Evolutionary conservation across 1,140 invertebrate species (phyloP).

Genomic region (Ganaspis sp.): DNA sequence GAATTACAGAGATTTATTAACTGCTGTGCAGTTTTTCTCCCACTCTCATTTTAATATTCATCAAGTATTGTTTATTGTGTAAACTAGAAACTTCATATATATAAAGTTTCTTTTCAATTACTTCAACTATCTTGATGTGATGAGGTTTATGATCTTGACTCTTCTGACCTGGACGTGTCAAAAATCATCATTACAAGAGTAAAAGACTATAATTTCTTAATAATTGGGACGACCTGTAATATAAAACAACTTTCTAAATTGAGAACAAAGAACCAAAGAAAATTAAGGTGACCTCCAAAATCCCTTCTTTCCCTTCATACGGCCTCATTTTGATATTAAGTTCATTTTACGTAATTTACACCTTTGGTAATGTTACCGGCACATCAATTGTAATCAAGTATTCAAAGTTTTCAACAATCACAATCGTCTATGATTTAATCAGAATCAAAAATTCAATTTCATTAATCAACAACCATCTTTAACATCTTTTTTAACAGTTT

Average conservation of each 20-base stretch:
- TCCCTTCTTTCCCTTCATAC: background rate
- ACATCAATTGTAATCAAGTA: no score
- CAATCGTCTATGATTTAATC: no score
- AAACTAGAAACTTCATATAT: no score
- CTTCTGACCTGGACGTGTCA: background rate
- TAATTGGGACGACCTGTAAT: constrained; percentile 13
- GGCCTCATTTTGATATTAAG: background rate
- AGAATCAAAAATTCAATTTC: no score
- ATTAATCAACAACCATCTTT: no score
- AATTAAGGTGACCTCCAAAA: constrained; percentile 13
- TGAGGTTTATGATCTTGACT: background rate
- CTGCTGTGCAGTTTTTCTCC: background rate
- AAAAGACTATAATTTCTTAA: background rate
- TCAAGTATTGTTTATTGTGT: no score
- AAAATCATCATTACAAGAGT: constrained; percentile 6
- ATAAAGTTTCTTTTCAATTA: no score
- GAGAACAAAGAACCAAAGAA: background rate
- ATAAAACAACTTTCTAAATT: constrained; percentile 6
- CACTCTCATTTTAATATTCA: background rate
- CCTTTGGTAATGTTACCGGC: no score
- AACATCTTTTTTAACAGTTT: no score
- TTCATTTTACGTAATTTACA: background rate
- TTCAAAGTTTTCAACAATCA: no score
- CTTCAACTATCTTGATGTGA: background rate
- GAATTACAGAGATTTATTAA: background rate